phyloP scores from a whole-genome alignment of 2,888 invertebrate genomes.

The Agrotis puta region DNA sequence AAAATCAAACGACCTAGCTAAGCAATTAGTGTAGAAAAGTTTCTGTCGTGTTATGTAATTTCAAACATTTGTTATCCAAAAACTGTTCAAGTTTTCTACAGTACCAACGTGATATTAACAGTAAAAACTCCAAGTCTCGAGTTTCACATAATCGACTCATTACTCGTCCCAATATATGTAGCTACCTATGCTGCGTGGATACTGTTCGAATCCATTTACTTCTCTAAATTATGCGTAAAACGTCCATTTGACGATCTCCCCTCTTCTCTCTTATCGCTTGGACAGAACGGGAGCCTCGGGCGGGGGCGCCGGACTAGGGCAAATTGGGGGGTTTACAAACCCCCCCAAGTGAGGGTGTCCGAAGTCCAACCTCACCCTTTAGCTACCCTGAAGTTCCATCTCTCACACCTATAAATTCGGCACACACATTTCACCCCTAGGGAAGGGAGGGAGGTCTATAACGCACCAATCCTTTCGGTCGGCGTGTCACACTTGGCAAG shows the following conservation, averaged over 20 bases:
- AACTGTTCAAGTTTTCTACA: not conserved
- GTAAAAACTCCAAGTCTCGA: slow-evolving; percentile 20
- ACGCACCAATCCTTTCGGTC: slow-evolving; percentile 89
- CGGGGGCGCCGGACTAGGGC: slow-evolving; percentile 91
- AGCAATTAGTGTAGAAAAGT: too few species aligned
- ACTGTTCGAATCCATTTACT: slow-evolving; percentile 91
- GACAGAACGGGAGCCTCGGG: slow-evolving; percentile 89
- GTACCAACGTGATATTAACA: not conserved
- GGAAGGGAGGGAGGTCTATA: slow-evolving; percentile 82
- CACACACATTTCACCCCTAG: slow-evolving; percentile 90
- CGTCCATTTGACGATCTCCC: slow-evolving; percentile 91
- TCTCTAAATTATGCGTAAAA: slow-evolving; percentile 92
- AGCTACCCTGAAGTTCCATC: slow-evolving; percentile 91
- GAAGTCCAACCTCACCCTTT: slow-evolving; percentile 91
- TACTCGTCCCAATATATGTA: slow-evolving; percentile 80
- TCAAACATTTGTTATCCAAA: not conserved
- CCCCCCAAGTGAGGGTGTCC: slow-evolving; percentile 88
- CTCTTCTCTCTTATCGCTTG: slow-evolving; percentile 91
- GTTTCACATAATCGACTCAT: slow-evolving; percentile 68
- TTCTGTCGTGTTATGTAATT: not conserved
- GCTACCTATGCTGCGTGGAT: slow-evolving; percentile 84
- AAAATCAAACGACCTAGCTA: not conserved
- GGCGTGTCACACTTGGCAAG: slow-evolving; percentile 89
- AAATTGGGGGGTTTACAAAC: slow-evolving; percentile 86
- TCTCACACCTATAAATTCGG: slow-evolving; percentile 91